A percentile compares a stretch with the other conserved stretches of the same genome.
Conservation (phyloP, 1,140 invertebrate genomes). For the Sesamia nonagrioides region DNA sequence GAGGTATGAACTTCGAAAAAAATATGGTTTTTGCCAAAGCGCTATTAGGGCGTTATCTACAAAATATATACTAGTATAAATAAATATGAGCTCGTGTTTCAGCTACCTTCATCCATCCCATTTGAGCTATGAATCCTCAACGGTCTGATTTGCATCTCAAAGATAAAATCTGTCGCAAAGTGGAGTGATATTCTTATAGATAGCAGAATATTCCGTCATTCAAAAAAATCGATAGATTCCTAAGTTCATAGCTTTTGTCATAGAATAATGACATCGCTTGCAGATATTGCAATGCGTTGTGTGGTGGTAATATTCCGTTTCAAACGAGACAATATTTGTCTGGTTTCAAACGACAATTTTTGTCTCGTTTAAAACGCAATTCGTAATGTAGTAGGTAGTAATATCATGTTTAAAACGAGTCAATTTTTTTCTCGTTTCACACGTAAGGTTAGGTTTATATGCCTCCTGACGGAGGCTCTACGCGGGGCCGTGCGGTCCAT, state of each 20-base stretch:
- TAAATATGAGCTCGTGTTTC: constrained; percentile 39
- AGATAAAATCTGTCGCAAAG: constrained; percentile 69
- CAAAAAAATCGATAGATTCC: constrained; percentile 27
- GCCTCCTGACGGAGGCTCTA: too few species aligned
- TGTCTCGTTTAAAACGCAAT: too few species aligned
- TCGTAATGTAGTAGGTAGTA: too few species aligned
- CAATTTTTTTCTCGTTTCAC: too few species aligned
- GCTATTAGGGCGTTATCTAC: constrained; percentile 13
- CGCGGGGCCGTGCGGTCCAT: too few species aligned
- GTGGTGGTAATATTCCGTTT: too few species aligned
- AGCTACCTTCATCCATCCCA: constrained; percentile 63
- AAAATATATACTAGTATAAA: constrained; percentile 39
- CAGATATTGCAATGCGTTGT: not conserved
- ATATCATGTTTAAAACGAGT: too few species aligned
- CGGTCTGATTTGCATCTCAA: constrained; percentile 75
- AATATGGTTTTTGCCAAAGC: constrained; percentile 6
- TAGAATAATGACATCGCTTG: not conserved
- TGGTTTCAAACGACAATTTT: too few species aligned
- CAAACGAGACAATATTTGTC: too few species aligned
- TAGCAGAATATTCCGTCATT: constrained; percentile 43
- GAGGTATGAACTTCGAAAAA: not conserved
- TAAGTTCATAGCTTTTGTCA: not conserved
- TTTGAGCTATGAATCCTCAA: constrained; percentile 71
- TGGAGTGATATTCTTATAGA: constrained; percentile 62
- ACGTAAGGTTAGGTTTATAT: too few species aligned